Conservation (phyloP, 1,140 invertebrate species). For the Orussus abietinus region DNA sequence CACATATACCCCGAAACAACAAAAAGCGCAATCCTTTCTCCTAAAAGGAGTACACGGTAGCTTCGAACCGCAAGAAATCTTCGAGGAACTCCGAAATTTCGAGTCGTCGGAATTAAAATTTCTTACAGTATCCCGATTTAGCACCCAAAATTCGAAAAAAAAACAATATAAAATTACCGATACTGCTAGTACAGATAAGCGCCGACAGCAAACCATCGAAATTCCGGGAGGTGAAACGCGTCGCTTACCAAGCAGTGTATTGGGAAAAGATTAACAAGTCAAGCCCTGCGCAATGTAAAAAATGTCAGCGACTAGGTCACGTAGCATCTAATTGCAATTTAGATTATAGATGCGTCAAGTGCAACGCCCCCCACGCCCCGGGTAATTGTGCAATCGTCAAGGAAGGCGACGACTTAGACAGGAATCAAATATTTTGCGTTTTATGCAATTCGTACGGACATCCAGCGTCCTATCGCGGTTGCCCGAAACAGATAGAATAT, state of each 20-base stretch:
- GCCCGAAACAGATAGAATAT: conserved; percentile 7
- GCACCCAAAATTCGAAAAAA: background rate
- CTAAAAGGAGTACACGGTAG: conserved; percentile 3
- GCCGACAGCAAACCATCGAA: background rate
- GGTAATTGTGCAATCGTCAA: background rate
- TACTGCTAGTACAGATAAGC: conserved; percentile 2
- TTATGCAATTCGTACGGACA: conserved; percentile 7
- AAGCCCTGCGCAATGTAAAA: conserved; percentile 2
- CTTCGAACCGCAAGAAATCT: background rate
- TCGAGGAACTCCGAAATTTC: background rate
- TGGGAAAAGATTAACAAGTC: conserved; percentile 12
- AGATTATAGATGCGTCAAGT: conserved; percentile 12
- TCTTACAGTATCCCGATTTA: background rate
- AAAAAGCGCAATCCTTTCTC: conserved; percentile 1
- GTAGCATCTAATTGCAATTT: conserved; percentile 10
- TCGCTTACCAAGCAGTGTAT: background rate
- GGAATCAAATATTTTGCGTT: conserved; percentile 8
- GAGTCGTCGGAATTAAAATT: background rate
- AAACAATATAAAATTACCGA: background rate
- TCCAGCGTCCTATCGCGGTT: conserved; percentile 12
- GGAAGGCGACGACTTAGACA: background rate
- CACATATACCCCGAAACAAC: conserved; percentile 1
- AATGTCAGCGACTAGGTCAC: conserved; percentile 11
- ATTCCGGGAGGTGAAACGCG: background rate
- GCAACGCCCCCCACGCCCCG: background rate